Conservation (phyloP, 2,113 vertebrate species). For the Colistium nudipinnis region DNA sequence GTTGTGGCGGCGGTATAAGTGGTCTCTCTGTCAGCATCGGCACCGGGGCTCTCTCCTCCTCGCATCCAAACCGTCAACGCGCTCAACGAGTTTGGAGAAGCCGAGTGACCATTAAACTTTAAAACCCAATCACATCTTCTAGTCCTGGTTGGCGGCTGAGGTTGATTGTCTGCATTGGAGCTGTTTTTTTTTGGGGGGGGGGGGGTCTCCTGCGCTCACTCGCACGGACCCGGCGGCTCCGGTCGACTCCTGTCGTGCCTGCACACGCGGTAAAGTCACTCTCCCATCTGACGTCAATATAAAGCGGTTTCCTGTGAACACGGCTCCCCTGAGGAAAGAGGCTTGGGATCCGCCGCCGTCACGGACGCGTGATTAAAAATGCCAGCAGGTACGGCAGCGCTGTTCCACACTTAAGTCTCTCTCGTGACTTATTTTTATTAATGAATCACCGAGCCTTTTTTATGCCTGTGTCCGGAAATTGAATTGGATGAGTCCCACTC, state of each 20-base stretch:
- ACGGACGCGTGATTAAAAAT: constrained; percentile 52
- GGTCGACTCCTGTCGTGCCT: constrained; percentile 12
- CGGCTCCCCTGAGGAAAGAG: constrained; percentile 23
- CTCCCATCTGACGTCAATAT: constrained; percentile 57
- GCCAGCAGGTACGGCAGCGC: constrained; percentile 17
- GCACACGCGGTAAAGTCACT: constrained; percentile 52
- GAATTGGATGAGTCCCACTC: constrained; percentile 35
- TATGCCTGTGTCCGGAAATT: constrained; percentile 55
- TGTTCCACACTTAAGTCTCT: neutral
- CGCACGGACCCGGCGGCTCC: constrained; percentile 23
- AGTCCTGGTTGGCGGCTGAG: constrained; percentile 4
- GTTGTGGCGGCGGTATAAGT: constrained; percentile 76
- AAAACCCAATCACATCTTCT: constrained; percentile 4
- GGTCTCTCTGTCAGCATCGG: constrained; percentile 76
- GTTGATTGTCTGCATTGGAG: neutral
- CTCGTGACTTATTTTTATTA: constrained; percentile 11
- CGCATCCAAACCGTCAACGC: constrained; percentile 40
- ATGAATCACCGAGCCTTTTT: constrained; percentile 43
- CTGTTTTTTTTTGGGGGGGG: no score
- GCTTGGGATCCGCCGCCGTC: constrained; percentile 8
- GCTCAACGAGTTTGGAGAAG: constrained; percentile 38
- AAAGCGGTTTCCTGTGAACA: constrained; percentile 13
- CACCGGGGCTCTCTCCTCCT: constrained; percentile 38
- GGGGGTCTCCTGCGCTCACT: constrained; percentile 8
- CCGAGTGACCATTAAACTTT: constrained; percentile 45